Base-by-base conservation (phyloP, 2,113 vertebrate species). In the Pteropus alecto region DNA sequence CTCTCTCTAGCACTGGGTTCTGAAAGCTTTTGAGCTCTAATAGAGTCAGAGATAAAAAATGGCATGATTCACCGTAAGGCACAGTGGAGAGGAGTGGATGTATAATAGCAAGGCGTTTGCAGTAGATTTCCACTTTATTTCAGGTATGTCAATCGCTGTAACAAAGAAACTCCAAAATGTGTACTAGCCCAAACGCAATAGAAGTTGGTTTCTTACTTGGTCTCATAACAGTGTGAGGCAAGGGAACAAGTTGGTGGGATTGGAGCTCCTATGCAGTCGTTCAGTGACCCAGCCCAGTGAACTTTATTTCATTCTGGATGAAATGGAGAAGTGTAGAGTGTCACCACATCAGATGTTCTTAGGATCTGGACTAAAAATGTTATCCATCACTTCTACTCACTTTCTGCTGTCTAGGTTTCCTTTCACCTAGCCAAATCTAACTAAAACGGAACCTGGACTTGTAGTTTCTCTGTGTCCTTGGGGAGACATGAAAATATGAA, bases 21-120 rank as follows among this genome's bases (percentile, higher is more conserved):
- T 82, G 30, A 82, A 85, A 54, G 12, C 46, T 81, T 88, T 51
- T 89, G 54, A 88, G 21, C 5, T 90, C 11, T 43, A 38, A 58
- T 26, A 43, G 18, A 73, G n/a, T 73, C 60, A 76, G 24, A 77
- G 61, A 30, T 24, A 51, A 71, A 35, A 83, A 7, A 16, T 33
- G 28, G 13, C 15, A 6, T 63, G 22, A 58, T 54, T 51, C 46
- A 56, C n/a, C 65, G 7, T n/a, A 43, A 81, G 26, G 15, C 21
- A 35, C 14, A 73, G 2, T 14, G 16, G 28, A 26, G 74, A 93
- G 12, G 15, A n/a, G 24, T 26, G 8, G 7, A 24, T 35, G 2
- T 56, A 35, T 7, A 21, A 56, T 1, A 26, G 2, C 16, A 78
- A 21, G 51, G 16, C 15, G 28, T 93, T 92, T 82, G 16, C 22